Conservation (phyloP, 2,797 vertebrate genomes). For the Rousettus madagascariensis region DNA sequence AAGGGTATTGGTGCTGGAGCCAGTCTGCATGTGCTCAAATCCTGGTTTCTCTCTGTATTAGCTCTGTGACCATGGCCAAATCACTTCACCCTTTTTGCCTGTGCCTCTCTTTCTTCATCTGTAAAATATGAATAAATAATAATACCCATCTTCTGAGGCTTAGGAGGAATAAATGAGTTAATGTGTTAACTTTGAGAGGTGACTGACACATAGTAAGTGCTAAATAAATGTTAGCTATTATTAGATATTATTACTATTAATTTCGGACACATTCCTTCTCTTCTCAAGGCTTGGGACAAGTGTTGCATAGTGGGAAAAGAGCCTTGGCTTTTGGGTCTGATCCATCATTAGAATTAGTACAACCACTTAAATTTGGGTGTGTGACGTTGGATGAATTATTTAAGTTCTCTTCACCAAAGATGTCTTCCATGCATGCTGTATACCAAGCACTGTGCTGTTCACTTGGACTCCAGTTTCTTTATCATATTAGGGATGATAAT, state of each 20-base stretch:
- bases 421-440: neutral
- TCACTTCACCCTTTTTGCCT: neutral
- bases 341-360: neutral
- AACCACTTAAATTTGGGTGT: conserved; percentile 19
- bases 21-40: neutral
- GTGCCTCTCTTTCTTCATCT: conserved; percentile 21
- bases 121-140: neutral
- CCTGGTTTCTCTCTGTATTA: neutral
- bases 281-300: neutral
- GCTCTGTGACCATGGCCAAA: neutral
- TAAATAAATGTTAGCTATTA: neutral
- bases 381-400: neutral
- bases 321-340: conserved; percentile 16
- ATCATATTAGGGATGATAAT: neutral
- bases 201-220: neutral
- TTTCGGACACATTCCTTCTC: neutral
- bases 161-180: neutral
- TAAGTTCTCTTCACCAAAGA: neutral
- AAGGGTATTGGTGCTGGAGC: neutral
- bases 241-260: neutral
- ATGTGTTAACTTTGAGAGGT: neutral
- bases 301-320: neutral
- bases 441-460: neutral
- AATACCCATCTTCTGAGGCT: neutral
- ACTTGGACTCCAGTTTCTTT: neutral